Evolutionary conservation across 1,140 invertebrate species (phyloP).

Genomic region (Pseudobourletiella spinata): DNA sequence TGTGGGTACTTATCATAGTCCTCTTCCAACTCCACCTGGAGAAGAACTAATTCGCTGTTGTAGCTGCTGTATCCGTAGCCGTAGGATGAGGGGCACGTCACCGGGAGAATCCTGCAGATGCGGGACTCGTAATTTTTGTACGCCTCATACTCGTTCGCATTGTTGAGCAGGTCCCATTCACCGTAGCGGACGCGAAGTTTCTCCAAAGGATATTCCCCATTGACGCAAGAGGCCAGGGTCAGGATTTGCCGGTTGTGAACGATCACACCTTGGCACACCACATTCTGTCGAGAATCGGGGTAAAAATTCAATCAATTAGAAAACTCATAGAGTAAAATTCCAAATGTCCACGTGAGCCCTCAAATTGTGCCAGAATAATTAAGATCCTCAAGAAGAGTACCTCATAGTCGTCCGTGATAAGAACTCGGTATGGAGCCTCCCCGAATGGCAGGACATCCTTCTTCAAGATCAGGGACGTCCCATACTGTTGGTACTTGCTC

Average conservation of each 20-base stretch:
- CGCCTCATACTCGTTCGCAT: conserved; percentile 32
- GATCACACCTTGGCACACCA: conserved; percentile 25
- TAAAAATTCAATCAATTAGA: not conserved
- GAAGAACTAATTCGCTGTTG: conserved; percentile 9
- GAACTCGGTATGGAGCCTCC: conserved; percentile 18
- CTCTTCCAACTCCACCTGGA: conserved; percentile 12
- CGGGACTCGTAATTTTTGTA: conserved; percentile 29
- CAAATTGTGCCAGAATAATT: no score
- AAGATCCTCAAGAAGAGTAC: conserved; percentile 13
- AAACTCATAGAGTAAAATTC: not conserved
- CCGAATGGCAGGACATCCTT: conserved; percentile 17
- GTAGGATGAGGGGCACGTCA: conserved; percentile 18
- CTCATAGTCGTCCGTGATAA: conserved; percentile 30
- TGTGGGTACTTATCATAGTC: conserved; percentile 22
- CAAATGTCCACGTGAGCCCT: not conserved
- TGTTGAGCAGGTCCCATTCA: conserved; percentile 28
- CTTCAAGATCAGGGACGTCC: not conserved
- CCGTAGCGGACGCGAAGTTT: conserved; percentile 24
- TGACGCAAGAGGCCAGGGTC: conserved; percentile 21
- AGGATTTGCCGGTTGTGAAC: conserved; percentile 22
- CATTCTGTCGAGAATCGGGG: conserved; percentile 19
- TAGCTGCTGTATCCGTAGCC: conserved; percentile 8
- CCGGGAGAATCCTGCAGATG: conserved; percentile 27
- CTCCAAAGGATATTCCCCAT: conserved; percentile 9
- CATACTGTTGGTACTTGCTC: conserved; percentile 10